Base-by-base conservation (phyloP, 2,797 vertebrate species). In the Halcyon chelicuti region DNA sequence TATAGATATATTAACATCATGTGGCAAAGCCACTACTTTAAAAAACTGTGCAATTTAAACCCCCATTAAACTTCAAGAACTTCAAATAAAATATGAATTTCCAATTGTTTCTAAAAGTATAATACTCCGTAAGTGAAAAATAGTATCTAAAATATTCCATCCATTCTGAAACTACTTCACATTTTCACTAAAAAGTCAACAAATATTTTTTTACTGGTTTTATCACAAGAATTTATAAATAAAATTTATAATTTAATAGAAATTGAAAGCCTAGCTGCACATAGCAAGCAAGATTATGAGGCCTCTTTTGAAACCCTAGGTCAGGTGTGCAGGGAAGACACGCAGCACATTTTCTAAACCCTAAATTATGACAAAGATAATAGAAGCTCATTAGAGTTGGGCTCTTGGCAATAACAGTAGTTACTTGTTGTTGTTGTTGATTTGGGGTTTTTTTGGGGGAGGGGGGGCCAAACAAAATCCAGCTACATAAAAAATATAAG, bases 1-100 rank as follows among this genome's bases (percentile, higher is more conserved):
- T 44, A 17, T 6, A 1, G 44, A 29, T 63, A n/a, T 10, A n/a
- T 37, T 60, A 73, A 47, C 8, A 54, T 33, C 0, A 0, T 21
- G 11, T 37, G 21, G 22, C 12, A 86, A 73, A 90, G 21, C 16
- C 70, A 26, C 12, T 80, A 17, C 7, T 70, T 25, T 20, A 40
- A 58, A 71, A 63, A 3, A 21, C 28, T 8, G 12, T 74, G n/a
- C 58, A 39, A 73, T 83, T 54, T 37, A 46, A 70, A 2, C 13
- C 28, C 20, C 14, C 15, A 5, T 35, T 62, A 26, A n/a, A 66
- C 52, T 42, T 37, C 5, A 55, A 83, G 20, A 83, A 51, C 4
- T 68, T 73, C 35, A 19, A 78, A 14, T 63, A 67, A 72, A 82
- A 67, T 46, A 73, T 3, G 2, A 46, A 35, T 47, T 82, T 68